A percentile compares a stretch with the other conserved stretches of the same genome.
Evolutionary conservation across 2,113 vertebrate species (phyloP).

Genomic region (Rousettus leschenaultii): DNA sequence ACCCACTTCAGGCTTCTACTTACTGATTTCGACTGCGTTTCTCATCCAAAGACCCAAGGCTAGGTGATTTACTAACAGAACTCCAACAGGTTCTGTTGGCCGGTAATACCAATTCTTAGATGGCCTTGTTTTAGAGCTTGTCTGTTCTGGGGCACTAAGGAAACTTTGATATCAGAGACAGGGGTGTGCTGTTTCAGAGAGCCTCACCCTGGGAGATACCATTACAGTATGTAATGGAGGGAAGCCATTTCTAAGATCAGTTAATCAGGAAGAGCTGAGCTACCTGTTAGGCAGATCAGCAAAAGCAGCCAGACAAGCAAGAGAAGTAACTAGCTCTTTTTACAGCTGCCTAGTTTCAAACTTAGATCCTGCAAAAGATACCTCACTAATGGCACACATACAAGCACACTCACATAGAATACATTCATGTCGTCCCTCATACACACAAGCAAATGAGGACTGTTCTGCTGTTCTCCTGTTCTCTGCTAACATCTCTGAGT

Average conservation of each 20-base stretch:
- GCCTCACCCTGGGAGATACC: slow-evolving; percentile 76
- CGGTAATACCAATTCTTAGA: slow-evolving; percentile 71
- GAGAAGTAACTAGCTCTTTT: slow-evolving; percentile 65
- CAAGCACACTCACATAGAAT: slow-evolving; percentile 62
- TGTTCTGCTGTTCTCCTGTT: slow-evolving; percentile 52
- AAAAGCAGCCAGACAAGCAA: slow-evolving; percentile 72
- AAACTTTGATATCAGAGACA: slow-evolving; percentile 80
- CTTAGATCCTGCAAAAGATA: slow-evolving; percentile 72
- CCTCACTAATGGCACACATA: slow-evolving; percentile 59
- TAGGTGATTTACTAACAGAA: slow-evolving; percentile 48
- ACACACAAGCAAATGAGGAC: slow-evolving; percentile 54
- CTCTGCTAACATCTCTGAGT: slow-evolving; percentile 33
- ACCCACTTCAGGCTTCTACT: slow-evolving; percentile 67
- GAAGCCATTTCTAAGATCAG: slow-evolving; percentile 75
- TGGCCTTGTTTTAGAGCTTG: slow-evolving; percentile 66
- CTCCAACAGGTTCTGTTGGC: slow-evolving; percentile 56
- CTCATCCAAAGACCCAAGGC: slow-evolving; percentile 57
- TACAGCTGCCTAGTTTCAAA: slow-evolving; percentile 70
- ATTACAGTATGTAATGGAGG: slow-evolving; percentile 77
- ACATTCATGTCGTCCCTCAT: slow-evolving; percentile 37
- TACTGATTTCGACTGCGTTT: slow-evolving; percentile 72
- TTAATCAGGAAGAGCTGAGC: slow-evolving; percentile 66
- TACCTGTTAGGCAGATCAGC: slow-evolving; percentile 75
- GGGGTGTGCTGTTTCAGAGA: slow-evolving; percentile 79
- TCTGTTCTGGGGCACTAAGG: slow-evolving; percentile 79